Base-by-base conservation (phyloP, 2,888 invertebrate genomes). In the Venustoraphidia nigricollis region DNA sequence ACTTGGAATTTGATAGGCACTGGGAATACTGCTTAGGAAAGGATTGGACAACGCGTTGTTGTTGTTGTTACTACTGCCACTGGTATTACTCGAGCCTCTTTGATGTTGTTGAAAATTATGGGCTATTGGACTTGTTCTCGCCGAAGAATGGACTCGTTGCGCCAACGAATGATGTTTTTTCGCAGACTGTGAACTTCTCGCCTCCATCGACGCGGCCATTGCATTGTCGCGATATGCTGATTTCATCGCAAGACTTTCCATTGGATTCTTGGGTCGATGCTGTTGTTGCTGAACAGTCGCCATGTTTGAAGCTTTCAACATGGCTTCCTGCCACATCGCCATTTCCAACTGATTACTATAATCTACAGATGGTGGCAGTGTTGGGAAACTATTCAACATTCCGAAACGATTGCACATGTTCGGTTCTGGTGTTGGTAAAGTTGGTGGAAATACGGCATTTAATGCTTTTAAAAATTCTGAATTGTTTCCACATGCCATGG, bases 291-390 rank as follows among this genome's bases (percentile, higher is more conserved):
- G 57, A n/a, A 40, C 34, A 34, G 38, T 13, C 11, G 27, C 14
- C 57, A 63, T 58, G 54, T 66, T 67, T 27, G 27, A 27, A 8
- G 75, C 71, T 50, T 77, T 75, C 37, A 74, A 67, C 67, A 81
- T 71, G 3, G 76, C 76, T 60, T 83, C 81, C 57, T 83, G 82
- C 81, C 83, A 82, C 70, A 82, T 72, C 1, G 77, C 76, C 55
- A 76, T 65, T 55, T 77, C 77, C 55, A 77, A 61, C 17, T 73
- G 69, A 55, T 70, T 75, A 11, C 69, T 70, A 58, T 75, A 75
- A 52, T 74, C 75, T 70, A 66, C 54, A 9, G 62, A 62, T 44
- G 61, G 59, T n/a, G 55, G 55, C 35, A 59, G 56, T 43, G 59
- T 50, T 38, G 62, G 61, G 53, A 62, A 61, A 36, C 43, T 48